A percentile compares a stretch with the other conserved stretches of the same genome.
phyloP scores from a whole-genome alignment of 2,888 invertebrate genomes.

The Galerucella nymphaeae region DNA sequence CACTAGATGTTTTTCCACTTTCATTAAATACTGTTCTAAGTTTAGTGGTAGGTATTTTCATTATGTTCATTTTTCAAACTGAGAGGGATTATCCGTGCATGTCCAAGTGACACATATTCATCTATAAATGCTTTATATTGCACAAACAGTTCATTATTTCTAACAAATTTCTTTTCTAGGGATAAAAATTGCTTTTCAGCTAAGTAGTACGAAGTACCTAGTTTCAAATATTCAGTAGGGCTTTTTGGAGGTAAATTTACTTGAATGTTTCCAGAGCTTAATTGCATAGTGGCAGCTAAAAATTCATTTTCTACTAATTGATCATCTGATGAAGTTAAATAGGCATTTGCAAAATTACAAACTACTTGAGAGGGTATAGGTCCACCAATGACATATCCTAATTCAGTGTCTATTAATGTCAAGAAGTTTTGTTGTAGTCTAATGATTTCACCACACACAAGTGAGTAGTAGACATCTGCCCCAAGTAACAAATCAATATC shows the following conservation, averaged over 20 bases:
- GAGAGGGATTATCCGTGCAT: not conserved
- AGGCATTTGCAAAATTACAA: not conserved
- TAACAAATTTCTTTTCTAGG: not conserved
- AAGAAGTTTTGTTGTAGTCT: constrained; percentile 5
- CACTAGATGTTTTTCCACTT: constrained; percentile 37
- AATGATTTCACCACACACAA: constrained; percentile 11
- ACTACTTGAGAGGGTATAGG: constrained; percentile 13
- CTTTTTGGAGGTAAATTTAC: too few species aligned
- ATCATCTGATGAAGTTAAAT: constrained; percentile 5
- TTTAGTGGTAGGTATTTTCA: not conserved
- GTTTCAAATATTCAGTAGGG: not conserved
- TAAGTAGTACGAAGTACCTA: constrained; percentile 3
- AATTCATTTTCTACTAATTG: not conserved
- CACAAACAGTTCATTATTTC: not conserved
- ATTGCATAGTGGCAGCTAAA: too few species aligned
- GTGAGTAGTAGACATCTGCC: constrained; percentile 1
- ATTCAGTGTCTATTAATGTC: constrained; percentile 6
- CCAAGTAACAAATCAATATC: constrained; percentile 6
- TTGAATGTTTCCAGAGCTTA: too few species aligned
- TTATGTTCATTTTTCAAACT: constrained; percentile 2
- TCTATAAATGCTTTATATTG: not conserved
- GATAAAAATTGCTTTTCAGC: not conserved
- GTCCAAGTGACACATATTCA: constrained; percentile 9
- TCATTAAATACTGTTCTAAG: too few species aligned
- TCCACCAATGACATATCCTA: constrained; percentile 13